These are phyloP conservation scores for Chunga burmeisteri DNA, from an alignment of 2,113 vertebrate genomes.

Conservation along the genomic window DNA sequence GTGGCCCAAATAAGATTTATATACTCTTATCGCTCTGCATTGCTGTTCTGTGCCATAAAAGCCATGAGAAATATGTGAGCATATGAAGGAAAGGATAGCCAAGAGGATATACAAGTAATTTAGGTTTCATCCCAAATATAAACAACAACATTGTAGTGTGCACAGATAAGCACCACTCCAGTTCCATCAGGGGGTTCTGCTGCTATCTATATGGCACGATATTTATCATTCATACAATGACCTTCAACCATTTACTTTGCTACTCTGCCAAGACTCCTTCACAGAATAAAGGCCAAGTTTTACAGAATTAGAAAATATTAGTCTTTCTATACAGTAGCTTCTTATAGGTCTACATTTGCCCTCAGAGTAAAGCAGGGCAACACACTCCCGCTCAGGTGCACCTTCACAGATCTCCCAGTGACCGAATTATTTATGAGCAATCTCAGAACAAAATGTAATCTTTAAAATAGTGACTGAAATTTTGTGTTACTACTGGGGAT, in stretches of 20 bases:
- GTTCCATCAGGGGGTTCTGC: not conserved
- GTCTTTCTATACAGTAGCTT: not conserved
- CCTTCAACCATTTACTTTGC: conserved; percentile 26
- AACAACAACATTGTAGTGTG: not conserved
- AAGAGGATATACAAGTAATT: conserved; percentile 41
- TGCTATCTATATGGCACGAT: not conserved
- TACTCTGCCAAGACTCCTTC: not conserved
- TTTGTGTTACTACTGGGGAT: not conserved
- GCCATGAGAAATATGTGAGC: conserved; percentile 4
- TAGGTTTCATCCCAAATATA: conserved; percentile 37
- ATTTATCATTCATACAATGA: conserved; percentile 36
- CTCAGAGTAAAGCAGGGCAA: not conserved
- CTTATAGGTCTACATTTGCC: not conserved
- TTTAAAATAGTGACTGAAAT: not conserved
- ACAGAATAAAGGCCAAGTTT: not conserved
- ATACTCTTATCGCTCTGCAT: not conserved
- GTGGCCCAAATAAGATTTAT: not conserved
- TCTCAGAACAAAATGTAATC: not conserved
- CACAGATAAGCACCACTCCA: not conserved
- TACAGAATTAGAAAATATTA: not conserved
- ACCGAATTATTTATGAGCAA: not conserved
- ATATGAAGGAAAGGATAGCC: not conserved
- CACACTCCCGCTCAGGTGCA: not conserved
- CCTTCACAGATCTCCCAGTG: not conserved
- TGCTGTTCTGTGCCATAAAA: not conserved